Evolutionary conservation across 2,888 invertebrate species (phyloP), one percentile per base, ranked within the genome.

Genomic region (Lepidocyrtinus sp.): DNA sequence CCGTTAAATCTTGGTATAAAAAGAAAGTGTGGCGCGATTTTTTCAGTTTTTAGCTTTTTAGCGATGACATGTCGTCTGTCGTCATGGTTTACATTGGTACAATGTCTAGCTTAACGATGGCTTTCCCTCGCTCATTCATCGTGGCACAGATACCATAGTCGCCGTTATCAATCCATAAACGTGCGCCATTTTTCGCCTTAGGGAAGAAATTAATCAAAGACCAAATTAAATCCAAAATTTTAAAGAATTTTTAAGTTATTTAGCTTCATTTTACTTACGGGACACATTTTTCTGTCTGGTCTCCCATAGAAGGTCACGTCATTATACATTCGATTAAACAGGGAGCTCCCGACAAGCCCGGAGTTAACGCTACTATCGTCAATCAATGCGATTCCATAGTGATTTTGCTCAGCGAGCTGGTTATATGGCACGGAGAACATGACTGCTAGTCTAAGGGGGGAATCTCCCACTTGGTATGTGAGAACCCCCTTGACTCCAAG

Each of bases 371-470:
- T 76, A n/a, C 79, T 68, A 25, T 80, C 77, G 62, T 77, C 80
- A 27, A 83, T 22, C 50, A 82, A 73, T 2, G 82, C 84, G 27
- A 84, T 36, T 0, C 82, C 80, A 22, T 82, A 80, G 27, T 75
- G 75, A 45, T 84, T 83, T 15, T 75, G 36, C 12, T 79, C 65
- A 15, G 82, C 81, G 15, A 82, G 75, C 24, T 84, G 84, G 22
- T 84, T 84, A 55, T 84, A 84, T 9, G 84, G 82, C n/a, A 84
- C 84, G 7, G 84, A 77, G 63, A 81, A 84, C 82, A 84, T 82
- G 2, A 84, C 67, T 1, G 82, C 84, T 36, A 84, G 73, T 59
- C 84, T 71, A 1, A 75, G 24, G 0, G 80, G 77, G 12, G 81
- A 65, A 61, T 82, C 82, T 27, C 81, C 84, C 1, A 84, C 69